A percentile compares a stretch with the other conserved stretches of the same genome.
phyloP scores from a whole-genome alignment of 2,888 invertebrate species.

The Oxycera nigricornis region DNA sequence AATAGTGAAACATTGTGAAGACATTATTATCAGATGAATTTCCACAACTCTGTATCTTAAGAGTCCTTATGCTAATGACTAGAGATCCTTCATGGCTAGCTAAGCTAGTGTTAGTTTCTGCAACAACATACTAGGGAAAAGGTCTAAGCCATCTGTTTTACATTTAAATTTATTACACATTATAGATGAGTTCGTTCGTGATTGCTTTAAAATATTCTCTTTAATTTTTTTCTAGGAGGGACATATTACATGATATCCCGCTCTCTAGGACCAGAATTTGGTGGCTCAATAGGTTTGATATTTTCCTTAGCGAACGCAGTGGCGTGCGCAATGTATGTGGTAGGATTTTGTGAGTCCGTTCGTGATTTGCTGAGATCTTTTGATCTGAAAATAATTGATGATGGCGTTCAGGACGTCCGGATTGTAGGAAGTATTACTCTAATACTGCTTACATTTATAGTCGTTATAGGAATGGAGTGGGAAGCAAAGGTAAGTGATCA shows the following conservation, averaged over 20 bases:
- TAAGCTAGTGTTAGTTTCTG: not conserved
- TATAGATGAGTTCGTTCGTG: not conserved
- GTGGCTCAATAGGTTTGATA: constrained; percentile 93
- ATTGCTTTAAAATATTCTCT: not conserved
- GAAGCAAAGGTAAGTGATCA: constrained; percentile 78
- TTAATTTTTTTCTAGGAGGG: constrained; percentile 72
- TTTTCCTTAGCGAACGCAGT: constrained; percentile 97
- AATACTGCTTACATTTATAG: constrained; percentile 81
- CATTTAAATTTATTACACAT: not conserved
- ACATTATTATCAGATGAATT: too few relatives aligned
- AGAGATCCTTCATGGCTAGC: too few relatives aligned
- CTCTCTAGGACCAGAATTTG: constrained; percentile 96
- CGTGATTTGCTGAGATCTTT: constrained; percentile 70
- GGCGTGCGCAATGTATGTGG: constrained; percentile 96
- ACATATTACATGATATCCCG: constrained; percentile 99
- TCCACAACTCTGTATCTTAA: too few relatives aligned
- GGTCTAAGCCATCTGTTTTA: not conserved
- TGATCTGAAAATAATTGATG: constrained; percentile 70
- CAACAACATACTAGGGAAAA: too few relatives aligned
- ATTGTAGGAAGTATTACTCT: constrained; percentile 88
- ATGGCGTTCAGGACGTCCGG: constrained; percentile 74
- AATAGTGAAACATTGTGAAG: too few relatives aligned
- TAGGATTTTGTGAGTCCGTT: constrained; percentile 96
- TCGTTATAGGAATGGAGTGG: constrained; percentile 96
- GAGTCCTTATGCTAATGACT: too few relatives aligned